Base-by-base conservation (phyloP, 2,888 invertebrate genomes). In the Andricus quercusramuli region DNA sequence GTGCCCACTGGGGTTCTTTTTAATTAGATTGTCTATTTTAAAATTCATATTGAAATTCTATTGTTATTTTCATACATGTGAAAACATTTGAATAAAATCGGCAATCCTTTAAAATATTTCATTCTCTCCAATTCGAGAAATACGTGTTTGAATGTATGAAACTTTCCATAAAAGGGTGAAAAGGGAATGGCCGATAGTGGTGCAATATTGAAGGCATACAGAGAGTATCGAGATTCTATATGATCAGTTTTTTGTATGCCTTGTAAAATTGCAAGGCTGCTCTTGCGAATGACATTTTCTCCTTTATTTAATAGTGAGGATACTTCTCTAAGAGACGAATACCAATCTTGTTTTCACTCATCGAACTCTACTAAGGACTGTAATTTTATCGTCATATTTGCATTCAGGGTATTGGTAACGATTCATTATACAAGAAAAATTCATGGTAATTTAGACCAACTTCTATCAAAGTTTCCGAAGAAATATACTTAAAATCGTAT, bases 251-350 rank as follows among this genome's bases (percentile, higher is more conserved):
- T 51, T 70, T 70, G 47, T 70, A 29, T 32, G 11, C 70, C 51
- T 70, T 74, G 56, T n/a, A 74, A 56, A 56, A 74, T 56, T 56
- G 56, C 56, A 56, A 74, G 74, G n/a, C n/a, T 32, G 29, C 4
- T 74, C 29, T 56, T 74, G 74, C 56, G 32, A 51, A 56, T 74
- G n/a, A 56, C n/a, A n/a, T 37, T 56, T 8, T 32, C 29, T n/a
- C 74, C 56, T 74, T 74, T 56, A 74, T 56, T 74, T 74, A 74
- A 56, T 74, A 25, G 56, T n/a, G n/a, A 6, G n/a, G 56, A 9
- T 56, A 56, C n/a, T 56, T 65, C 29, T 51, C 9, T 70, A 29
- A 5, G 70, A 56, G 56, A 68, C 44, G 3, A 32, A 44, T 25
- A 25, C 56, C 11, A 74, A 74, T 32, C n/a, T 29, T 32, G 51